These are phyloP conservation scores for Epirrhoe tristata DNA, from an alignment of 2,888 invertebrate species.

Conservation along the genomic window DNA sequence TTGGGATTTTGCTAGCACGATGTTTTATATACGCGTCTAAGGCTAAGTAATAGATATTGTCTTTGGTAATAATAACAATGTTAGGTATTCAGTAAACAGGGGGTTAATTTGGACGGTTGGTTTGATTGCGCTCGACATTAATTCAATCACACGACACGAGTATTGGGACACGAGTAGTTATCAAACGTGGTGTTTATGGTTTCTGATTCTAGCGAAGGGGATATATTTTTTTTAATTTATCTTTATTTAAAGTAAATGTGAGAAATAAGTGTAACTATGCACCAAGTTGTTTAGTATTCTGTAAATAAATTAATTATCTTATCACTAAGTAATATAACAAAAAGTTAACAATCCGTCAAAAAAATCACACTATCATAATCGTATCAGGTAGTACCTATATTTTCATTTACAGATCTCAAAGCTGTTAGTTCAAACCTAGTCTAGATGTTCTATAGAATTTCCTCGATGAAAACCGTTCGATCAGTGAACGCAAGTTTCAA, in stretches of 20 bases:
- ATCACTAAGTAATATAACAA: no score
- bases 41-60: conserved; percentile 1
- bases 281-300: no score
- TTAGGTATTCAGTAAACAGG: conserved; percentile 17
- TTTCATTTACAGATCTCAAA: neutral
- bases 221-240: neutral
- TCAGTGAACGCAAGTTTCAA: neutral
- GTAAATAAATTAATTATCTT: no score
- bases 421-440: neutral
- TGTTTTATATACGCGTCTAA: conserved; percentile 1
- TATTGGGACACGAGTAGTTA: conserved; percentile 11
- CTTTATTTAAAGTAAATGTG: no score
- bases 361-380: no score
- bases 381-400: no score
- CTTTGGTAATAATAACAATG: conserved; percentile 24
- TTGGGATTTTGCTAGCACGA: neutral
- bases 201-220: neutral
- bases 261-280: no score
- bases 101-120: conserved; percentile 21
- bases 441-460: neutral
- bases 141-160: conserved; percentile 31
- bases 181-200: conserved; percentile 21
- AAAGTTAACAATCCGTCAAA: no score
- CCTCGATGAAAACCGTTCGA: neutral
- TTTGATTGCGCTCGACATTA: conserved; percentile 27